Conservation (phyloP, 2,888 invertebrate species). For the Brenthis ino region DNA sequence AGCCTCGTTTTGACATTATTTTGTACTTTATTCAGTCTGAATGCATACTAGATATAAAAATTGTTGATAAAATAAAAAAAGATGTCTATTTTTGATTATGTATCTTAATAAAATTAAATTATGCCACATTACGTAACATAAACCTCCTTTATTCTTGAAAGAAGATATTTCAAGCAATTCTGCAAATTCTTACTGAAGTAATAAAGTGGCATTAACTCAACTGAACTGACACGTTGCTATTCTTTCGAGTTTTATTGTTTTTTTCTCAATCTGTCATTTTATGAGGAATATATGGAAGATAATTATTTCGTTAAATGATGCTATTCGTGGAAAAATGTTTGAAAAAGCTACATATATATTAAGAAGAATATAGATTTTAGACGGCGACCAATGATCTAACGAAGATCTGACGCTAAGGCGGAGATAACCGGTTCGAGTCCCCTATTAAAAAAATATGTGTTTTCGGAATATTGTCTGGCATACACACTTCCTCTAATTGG, state of each 20-base stretch:
- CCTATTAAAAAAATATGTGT: too few species aligned
- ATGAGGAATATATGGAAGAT: not conserved
- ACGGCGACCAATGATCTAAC: too few species aligned
- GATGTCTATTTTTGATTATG: constrained; percentile 38
- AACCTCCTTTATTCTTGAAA: not conserved
- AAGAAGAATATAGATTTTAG: too few species aligned
- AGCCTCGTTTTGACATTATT: constrained; percentile 36
- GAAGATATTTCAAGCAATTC: not conserved
- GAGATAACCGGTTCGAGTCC: too few species aligned
- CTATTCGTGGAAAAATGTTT: too few species aligned
- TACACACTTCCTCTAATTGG: too few species aligned
- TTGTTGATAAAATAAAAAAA: constrained; percentile 47
- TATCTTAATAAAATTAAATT: not conserved
- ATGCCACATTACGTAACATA: not conserved
- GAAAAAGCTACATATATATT: too few species aligned
- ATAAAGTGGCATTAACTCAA: constrained; percentile 12
- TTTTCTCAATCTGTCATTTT: constrained; percentile 1
- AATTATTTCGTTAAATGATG: not conserved
- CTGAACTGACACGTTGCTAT: constrained; percentile 6
- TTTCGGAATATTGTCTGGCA: too few species aligned
- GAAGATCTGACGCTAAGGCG: too few species aligned
- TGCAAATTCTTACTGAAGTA: constrained; percentile 1
- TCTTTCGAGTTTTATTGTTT: constrained; percentile 8
- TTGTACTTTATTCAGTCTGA: constrained; percentile 42
- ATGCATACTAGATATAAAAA: constrained; percentile 27